Conservation (phyloP, 2,888 invertebrate genomes). For the Unio delphinus region DNA sequence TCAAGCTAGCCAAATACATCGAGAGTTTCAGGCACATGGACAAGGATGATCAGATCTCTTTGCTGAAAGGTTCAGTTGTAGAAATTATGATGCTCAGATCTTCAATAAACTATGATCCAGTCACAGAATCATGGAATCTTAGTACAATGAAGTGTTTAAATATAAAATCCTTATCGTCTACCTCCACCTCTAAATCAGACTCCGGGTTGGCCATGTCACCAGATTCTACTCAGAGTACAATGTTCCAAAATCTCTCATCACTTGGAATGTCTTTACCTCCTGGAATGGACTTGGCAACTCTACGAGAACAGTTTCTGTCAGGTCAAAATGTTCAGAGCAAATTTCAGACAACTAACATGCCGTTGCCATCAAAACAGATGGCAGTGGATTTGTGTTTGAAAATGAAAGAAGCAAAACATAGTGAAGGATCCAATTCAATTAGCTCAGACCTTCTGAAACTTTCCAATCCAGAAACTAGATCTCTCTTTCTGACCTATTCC, state of each 20-base stretch:
- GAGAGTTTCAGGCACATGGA: conserved; percentile 91
- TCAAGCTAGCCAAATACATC: conserved; percentile 82
- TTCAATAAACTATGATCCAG: conserved; percentile 61
- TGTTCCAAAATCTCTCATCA: background rate
- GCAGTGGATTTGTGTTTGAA: no score
- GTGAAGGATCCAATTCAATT: conserved; percentile 21
- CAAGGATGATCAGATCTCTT: conserved; percentile 91
- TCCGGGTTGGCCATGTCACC: conserved; percentile 1
- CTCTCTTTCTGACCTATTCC: conserved; percentile 64
- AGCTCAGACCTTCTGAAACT: conserved; percentile 54
- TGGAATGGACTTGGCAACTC: no score
- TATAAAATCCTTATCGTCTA: background rate
- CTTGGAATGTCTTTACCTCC: no score
- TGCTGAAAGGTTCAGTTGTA: conserved; percentile 72
- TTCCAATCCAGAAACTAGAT: conserved; percentile 51
- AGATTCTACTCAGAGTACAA: conserved; percentile 1
- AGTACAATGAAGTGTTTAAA: conserved; percentile 46
- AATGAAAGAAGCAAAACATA: background rate
- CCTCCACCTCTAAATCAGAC: conserved; percentile 2
- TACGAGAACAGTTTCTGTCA: no score
- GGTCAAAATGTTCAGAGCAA: no score
- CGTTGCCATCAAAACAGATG: no score
- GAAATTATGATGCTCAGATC: conserved; percentile 67
- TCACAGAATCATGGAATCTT: conserved; percentile 58
- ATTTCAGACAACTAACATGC: no score